Percentiles rank a stretch among this genome's conserved stretches.
Conservation (phyloP, 2,888 invertebrate genomes). For the Bruchidius siliquastri region DNA sequence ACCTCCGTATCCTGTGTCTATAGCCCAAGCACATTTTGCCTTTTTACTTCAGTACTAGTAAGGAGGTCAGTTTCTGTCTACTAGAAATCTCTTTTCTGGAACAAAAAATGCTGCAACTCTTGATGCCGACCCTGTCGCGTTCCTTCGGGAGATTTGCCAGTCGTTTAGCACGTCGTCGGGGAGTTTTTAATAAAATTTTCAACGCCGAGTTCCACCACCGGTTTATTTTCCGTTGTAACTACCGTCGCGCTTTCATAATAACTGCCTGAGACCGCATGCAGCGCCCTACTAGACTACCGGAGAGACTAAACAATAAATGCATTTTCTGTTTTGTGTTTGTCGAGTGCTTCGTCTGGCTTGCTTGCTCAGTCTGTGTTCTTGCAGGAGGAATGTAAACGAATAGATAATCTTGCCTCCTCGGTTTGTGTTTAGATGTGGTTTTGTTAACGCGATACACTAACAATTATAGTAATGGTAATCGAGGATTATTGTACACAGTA, state of each 20-base stretch:
- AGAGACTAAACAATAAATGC: not conserved
- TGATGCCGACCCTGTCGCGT: not conserved
- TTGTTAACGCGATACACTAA: not conserved
- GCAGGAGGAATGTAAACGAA: not conserved
- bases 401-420: not conserved
- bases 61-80: too few species aligned
- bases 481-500: not conserved
- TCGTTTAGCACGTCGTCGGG: not conserved
- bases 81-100: not conserved
- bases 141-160: not conserved
- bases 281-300: not conserved
- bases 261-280: not conserved
- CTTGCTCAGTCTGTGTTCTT: not conserved
- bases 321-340: not conserved
- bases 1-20: too few species aligned
- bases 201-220: not conserved
- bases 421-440: not conserved
- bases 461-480: not conserved
- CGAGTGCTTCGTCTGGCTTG: not conserved
- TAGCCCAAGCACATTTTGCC: too few species aligned
- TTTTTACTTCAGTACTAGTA: too few species aligned
- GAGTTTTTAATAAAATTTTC: not conserved
- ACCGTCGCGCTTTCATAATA: not conserved
- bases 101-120: not conserved
- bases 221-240: not conserved